Percentiles rank a stretch among this genome's conserved stretches.
Conservation (phyloP, 2,888 invertebrate genomes). For the Bibio marci region DNA sequence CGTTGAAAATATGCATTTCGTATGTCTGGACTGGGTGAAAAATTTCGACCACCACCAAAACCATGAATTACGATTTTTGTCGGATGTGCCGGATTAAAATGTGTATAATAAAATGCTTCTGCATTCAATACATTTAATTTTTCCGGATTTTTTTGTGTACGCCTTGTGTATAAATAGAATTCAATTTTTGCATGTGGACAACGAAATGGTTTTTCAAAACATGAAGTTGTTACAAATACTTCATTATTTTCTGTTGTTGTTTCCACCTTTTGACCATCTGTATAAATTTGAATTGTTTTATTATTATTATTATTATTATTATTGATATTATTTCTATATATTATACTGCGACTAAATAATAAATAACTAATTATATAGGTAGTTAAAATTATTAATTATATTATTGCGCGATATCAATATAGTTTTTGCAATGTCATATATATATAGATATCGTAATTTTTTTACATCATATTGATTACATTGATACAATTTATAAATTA, state of each 20-base stretch:
- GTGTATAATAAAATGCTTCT: conserved; percentile 53
- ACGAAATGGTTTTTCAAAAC: conserved; percentile 59
- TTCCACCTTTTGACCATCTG: conserved; percentile 28
- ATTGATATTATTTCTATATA: too few species aligned
- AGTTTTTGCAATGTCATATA: too few species aligned
- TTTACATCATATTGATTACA: too few species aligned
- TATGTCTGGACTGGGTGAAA: conserved; percentile 71
- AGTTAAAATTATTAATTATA: too few species aligned
- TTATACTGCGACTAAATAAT: too few species aligned
- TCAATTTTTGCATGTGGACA: conserved; percentile 74
- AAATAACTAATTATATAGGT: too few species aligned
- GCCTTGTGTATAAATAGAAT: conserved; percentile 65
- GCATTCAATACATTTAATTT: conserved; percentile 50
- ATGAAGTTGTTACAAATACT: conserved; percentile 62
- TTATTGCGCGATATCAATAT: too few species aligned
- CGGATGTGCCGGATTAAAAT: conserved; percentile 59
- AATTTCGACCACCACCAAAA: conserved; percentile 68
- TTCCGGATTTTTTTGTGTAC: conserved; percentile 58
- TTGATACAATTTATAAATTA: too few species aligned
- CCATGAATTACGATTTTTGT: conserved; percentile 85
- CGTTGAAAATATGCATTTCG: conserved; percentile 63
- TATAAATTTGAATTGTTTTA: too few species aligned
- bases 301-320: too few species aligned
- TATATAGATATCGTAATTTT: too few species aligned
- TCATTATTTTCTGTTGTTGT: conserved; percentile 43